phyloP scores from a whole-genome alignment of 2,113 vertebrate genomes.

The Poeciliopsis prolifica region DNA sequence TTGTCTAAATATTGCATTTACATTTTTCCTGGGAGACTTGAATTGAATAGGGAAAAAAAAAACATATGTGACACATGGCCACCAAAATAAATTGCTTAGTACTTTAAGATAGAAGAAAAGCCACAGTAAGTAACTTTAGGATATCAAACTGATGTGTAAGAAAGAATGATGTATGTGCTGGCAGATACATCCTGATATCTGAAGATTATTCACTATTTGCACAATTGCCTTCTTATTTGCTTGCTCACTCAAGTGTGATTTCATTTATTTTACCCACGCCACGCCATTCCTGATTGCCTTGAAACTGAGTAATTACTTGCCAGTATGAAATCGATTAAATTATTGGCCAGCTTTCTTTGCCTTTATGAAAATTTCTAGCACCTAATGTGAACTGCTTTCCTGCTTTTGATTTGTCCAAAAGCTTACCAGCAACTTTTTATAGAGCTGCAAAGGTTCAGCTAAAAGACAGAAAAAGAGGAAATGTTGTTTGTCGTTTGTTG shows the following conservation, averaged over 20 bases:
- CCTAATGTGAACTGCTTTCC: neutral
- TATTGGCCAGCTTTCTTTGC: constrained; percentile 2
- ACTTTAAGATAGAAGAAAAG: neutral
- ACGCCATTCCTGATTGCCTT: constrained; percentile 7
- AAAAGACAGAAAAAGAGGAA: neutral
- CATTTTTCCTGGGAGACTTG: no score
- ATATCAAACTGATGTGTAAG: neutral
- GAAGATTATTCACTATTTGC: neutral
- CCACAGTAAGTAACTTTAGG: neutral
- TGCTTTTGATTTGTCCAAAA: constrained; percentile 10
- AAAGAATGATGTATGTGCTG: neutral
- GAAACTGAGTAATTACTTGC: constrained; percentile 2
- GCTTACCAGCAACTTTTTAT: constrained; percentile 19
- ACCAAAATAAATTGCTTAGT: no score
- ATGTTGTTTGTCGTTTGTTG: neutral
- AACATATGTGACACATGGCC: no score
- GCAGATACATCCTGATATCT: neutral
- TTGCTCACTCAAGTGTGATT: constrained; percentile 2
- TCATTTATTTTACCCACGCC: constrained; percentile 21
- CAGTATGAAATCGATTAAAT: constrained; percentile 13
- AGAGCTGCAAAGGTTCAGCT: constrained; percentile 3
- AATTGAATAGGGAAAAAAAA: no score
- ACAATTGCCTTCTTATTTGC: constrained; percentile 25
- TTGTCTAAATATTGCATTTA: no score
- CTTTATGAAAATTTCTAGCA: constrained; percentile 24